Percentiles rank a stretch among this genome's conserved stretches.
Conservation (phyloP, 2,113 vertebrate genomes). For the Abramis brama region DNA sequence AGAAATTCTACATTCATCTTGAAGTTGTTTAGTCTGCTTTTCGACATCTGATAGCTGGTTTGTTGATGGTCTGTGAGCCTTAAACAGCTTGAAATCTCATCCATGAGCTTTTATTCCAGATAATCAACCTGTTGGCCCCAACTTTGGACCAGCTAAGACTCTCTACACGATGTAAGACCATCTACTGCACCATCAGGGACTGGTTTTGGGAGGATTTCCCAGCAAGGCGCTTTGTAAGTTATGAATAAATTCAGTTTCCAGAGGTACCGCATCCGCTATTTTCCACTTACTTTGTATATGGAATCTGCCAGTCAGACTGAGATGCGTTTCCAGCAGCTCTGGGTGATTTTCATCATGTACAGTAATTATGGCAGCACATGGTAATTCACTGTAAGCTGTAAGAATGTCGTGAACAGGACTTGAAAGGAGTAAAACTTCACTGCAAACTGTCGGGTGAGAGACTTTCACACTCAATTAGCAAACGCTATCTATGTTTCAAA, state of each 20-base stretch:
- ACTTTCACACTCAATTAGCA: constrained; percentile 53
- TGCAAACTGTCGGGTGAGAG: constrained; percentile 32
- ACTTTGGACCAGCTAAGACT: background rate
- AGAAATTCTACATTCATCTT: background rate
- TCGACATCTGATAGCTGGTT: background rate
- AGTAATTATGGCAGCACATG: constrained; percentile 62
- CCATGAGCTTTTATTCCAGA: background rate
- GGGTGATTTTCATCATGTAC: constrained; percentile 34
- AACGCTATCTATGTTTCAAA: constrained; percentile 36
- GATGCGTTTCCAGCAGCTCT: constrained; percentile 36
- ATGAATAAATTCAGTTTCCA: constrained; percentile 42
- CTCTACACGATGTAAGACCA: background rate
- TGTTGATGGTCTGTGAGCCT: background rate
- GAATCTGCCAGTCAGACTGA: constrained; percentile 39
- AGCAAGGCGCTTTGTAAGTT: constrained; percentile 16
- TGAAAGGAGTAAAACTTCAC: constrained; percentile 7
- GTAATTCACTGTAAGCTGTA: constrained; percentile 60
- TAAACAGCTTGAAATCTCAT: background rate
- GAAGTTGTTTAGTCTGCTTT: background rate
- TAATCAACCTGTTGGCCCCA: background rate
- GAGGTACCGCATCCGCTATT: background rate
- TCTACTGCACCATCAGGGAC: background rate
- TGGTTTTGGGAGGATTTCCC: background rate
- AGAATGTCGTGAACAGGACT: constrained; percentile 39
- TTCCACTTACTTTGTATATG: constrained; percentile 32